Evolutionary conservation across 2,113 vertebrate genomes (phyloP).

Genomic region (Lampris incognitus): DNA sequence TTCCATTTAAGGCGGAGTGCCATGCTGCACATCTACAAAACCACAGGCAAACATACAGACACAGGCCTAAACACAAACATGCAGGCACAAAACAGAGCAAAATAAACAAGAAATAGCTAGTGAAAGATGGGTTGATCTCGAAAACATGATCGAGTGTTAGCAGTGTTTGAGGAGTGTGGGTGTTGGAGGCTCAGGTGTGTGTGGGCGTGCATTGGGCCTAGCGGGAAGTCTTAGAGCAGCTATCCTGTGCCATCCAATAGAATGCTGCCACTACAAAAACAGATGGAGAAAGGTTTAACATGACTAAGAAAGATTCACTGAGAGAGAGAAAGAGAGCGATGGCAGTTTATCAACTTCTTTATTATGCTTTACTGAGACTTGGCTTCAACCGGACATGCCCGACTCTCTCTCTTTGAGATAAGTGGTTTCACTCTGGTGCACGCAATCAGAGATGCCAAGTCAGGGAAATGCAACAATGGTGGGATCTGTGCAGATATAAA

Average conservation of each 20-base stretch:
- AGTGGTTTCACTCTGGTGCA: too few relatives aligned
- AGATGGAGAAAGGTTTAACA: slow-evolving; percentile 30
- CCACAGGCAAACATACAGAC: slow-evolving; percentile 27
- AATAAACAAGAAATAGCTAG: slow-evolving; percentile 11
- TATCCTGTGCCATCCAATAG: slow-evolving; percentile 28
- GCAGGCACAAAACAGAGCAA: slow-evolving; percentile 3
- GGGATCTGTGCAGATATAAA: too few relatives aligned
- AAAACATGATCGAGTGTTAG: background rate
- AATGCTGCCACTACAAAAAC: slow-evolving; percentile 37
- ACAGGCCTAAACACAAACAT: background rate
- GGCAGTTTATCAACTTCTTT: background rate
- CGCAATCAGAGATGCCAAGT: too few relatives aligned
- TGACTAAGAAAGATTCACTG: slow-evolving; percentile 21
- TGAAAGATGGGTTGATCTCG: slow-evolving; percentile 12
- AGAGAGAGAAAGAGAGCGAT: slow-evolving; percentile 12
- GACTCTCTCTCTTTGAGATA: background rate
- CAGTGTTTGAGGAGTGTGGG: too few relatives aligned
- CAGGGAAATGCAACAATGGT: too few relatives aligned
- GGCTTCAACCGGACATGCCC: too few relatives aligned
- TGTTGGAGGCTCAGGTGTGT: background rate
- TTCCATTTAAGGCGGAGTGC: slow-evolving; percentile 41
- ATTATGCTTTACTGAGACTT: too few relatives aligned
- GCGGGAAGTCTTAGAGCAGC: too few relatives aligned
- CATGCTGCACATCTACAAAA: background rate
- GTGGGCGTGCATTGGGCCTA: background rate